phyloP scores from a whole-genome alignment of 2,888 invertebrate species.

The Pecten maximus region DNA sequence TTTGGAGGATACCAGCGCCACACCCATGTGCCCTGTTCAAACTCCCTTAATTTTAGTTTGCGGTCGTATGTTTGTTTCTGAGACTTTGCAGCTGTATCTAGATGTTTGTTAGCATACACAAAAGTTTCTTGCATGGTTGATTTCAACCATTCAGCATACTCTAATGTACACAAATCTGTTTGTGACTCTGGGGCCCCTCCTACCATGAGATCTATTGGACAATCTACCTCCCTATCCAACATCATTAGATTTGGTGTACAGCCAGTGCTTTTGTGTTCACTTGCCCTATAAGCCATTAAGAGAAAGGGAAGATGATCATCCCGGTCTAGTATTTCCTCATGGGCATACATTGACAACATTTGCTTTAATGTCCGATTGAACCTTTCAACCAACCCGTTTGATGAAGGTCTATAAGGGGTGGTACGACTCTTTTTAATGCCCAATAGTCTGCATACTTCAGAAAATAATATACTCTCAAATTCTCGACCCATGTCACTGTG shows the following conservation, averaged over 20 bases:
- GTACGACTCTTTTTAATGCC: conserved; percentile 61
- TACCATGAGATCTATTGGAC: conserved; percentile 60
- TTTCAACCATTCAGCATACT: conserved; percentile 54
- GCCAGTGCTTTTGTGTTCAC: conserved; percentile 54
- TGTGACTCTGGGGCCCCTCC: conserved; percentile 41
- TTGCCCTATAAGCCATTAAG: conserved; percentile 56
- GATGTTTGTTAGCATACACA: conserved; percentile 50
- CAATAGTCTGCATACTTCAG: conserved; percentile 52
- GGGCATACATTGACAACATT: conserved; percentile 53
- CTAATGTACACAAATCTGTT: conserved; percentile 39
- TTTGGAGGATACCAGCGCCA: conserved; percentile 57
- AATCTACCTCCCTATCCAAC: conserved; percentile 54
- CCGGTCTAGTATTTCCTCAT: conserved; percentile 57
- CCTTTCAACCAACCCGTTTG: conserved; percentile 59
- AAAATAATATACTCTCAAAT: conserved; percentile 60
- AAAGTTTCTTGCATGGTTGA: conserved; percentile 45
- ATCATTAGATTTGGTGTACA: conserved; percentile 57
- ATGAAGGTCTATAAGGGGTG: conserved; percentile 56
- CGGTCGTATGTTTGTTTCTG: conserved; percentile 55
- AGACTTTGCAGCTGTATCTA: conserved; percentile 49
- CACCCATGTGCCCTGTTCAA: conserved; percentile 47
- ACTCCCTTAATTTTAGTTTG: conserved; percentile 50
- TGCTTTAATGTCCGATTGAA: conserved; percentile 56
- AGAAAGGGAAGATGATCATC: conserved; percentile 60
- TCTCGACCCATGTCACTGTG: conserved; percentile 64